Conservation (phyloP, 1,140 invertebrate species). For the Zophobas atratus region DNA sequence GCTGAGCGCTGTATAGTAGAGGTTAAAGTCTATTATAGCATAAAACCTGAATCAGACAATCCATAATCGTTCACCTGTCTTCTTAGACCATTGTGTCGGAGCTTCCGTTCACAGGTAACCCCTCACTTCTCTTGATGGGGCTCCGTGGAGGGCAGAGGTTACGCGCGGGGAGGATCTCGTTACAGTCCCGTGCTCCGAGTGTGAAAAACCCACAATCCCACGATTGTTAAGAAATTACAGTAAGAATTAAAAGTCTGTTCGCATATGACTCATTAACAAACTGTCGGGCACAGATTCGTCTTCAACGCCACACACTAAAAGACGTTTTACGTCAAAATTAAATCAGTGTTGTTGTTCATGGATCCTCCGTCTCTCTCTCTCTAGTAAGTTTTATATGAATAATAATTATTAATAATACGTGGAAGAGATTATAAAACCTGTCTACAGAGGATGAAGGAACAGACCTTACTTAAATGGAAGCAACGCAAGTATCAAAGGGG, state of each 20-base stretch:
- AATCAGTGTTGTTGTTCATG: no score
- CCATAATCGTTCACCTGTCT: constrained; percentile 58
- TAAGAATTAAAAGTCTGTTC: constrained; percentile 50
- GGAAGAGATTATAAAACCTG: no score
- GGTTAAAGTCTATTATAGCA: constrained; percentile 19
- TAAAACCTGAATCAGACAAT: constrained; percentile 49
- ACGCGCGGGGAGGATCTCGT: constrained; percentile 47
- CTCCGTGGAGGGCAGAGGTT: constrained; percentile 52
- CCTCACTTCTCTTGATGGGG: constrained; percentile 35
- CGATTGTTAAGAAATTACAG: constrained; percentile 51
- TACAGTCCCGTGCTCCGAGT: constrained; percentile 52
- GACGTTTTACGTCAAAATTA: no score
- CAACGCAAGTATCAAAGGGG: no score
- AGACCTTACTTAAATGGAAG: no score
- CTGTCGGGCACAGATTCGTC: no score
- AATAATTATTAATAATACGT: no score
- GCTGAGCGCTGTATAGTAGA: background rate
- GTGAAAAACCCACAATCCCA: constrained; percentile 53
- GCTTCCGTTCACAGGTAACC: constrained; percentile 57
- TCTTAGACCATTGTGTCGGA: constrained; percentile 50
- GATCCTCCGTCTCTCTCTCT: no score
- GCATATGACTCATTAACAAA: constrained; percentile 45
- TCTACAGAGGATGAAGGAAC: no score
- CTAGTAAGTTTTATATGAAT: no score
- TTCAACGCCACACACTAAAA: no score